These are phyloP conservation scores for Lateolabrax maculatus DNA, from an alignment of 2,797 vertebrate genomes.

Conservation along the genomic window DNA sequence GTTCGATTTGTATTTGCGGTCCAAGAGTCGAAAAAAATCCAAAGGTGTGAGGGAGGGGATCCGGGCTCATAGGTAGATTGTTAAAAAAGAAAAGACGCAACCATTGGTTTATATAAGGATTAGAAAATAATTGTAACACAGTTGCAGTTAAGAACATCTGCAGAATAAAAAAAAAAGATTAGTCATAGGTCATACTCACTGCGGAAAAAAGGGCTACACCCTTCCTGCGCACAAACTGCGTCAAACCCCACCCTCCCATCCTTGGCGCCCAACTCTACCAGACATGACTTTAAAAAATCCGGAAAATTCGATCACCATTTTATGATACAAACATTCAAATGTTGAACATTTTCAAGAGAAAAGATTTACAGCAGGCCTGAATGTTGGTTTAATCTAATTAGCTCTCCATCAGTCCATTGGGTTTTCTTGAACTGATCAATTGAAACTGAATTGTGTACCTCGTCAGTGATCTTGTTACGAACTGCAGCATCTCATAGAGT, in stretches of 20 bases:
- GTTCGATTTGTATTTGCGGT: constrained; percentile 3
- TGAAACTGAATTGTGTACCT: constrained; percentile 67
- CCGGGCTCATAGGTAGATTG: not conserved
- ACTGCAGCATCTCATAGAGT: constrained; percentile 40
- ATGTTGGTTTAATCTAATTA: constrained; percentile 42
- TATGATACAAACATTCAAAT: constrained; percentile 6
- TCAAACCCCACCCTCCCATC: constrained; percentile 84
- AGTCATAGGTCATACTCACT: constrained; percentile 85
- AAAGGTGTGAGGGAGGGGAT: constrained; percentile 41
- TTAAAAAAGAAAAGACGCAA: constrained; percentile 25
- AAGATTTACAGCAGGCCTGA: constrained; percentile 28
- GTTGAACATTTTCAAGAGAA: constrained; percentile 16
- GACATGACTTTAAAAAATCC: not conserved
- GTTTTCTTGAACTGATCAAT: constrained; percentile 67
- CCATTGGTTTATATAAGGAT: constrained; percentile 27
- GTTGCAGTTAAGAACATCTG: constrained; percentile 68
- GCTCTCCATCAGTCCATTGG: constrained; percentile 39
- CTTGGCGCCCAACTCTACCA: constrained; percentile 27
- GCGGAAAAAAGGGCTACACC: constrained; percentile 86
- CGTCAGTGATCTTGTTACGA: constrained; percentile 56
- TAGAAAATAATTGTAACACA: constrained; percentile 41
- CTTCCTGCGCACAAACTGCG: constrained; percentile 87
- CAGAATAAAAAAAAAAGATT: constrained; percentile 75
- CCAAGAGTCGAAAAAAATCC: constrained; percentile 38
- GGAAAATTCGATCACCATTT: constrained; percentile 5